Percentiles rank a stretch among this genome's conserved stretches.
Conservation (phyloP, 2,797 vertebrate species). For the Aselliscus stoliczkanus region DNA sequence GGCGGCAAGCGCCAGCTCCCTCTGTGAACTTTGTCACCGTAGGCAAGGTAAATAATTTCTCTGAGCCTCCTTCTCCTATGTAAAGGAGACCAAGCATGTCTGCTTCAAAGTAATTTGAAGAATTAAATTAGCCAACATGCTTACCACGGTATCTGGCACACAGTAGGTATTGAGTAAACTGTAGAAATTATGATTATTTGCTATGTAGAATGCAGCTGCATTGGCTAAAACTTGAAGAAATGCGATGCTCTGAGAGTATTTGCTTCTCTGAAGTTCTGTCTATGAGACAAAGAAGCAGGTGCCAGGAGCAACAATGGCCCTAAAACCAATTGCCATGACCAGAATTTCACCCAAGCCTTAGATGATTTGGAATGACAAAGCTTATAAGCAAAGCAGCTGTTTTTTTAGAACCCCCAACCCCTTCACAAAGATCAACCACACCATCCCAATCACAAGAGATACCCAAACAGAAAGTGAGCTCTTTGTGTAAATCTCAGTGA, state of each 20-base stretch:
- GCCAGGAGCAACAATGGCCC: no score
- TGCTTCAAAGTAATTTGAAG: not conserved
- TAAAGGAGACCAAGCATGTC: not conserved
- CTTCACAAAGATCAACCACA: not conserved
- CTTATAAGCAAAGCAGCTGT: not conserved
- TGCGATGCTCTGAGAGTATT: not conserved
- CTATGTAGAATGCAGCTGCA: not conserved
- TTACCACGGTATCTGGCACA: not conserved
- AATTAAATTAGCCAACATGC: not conserved
- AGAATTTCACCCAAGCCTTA: not conserved
- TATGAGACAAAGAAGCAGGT: not conserved
- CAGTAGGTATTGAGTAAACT: not conserved
- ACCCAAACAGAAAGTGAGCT: not conserved
- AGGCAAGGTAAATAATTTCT: not conserved
- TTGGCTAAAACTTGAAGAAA: not conserved
- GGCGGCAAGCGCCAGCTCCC: fast-evolving
- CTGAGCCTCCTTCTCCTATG: not conserved
- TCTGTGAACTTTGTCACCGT: not conserved
- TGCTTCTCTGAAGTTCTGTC: not conserved
- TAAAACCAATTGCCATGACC: not conserved
- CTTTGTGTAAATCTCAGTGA: not conserved
- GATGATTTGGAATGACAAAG: not conserved
- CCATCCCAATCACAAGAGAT: not conserved
- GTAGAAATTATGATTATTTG: not conserved
- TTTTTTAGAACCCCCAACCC: not conserved